A percentile compares a stretch with the other conserved stretches of the same genome.
phyloP scores from a whole-genome alignment of 2,888 invertebrate genomes.

The Spisula solida region DNA sequence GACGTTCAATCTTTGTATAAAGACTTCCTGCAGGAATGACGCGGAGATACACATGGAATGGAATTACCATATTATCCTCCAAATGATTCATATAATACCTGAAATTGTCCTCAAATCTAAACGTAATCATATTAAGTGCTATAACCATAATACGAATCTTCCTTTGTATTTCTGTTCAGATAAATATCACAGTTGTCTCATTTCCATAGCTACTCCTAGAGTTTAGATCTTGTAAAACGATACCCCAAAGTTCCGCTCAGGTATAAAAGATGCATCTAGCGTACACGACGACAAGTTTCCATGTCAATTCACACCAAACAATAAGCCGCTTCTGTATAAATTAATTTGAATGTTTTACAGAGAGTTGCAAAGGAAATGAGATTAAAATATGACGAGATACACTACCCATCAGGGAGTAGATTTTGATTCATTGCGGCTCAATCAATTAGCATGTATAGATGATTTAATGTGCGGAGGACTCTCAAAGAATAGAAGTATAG shows the following conservation, averaged over 20 bases:
- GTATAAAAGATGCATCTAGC: constrained; percentile 41
- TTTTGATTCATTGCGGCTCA: constrained; percentile 57
- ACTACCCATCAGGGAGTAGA: constrained; percentile 55
- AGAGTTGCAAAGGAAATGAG: constrained; percentile 65
- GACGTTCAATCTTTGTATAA: neutral
- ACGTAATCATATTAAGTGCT: constrained; percentile 56
- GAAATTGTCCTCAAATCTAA: constrained; percentile 30
- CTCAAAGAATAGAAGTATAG: constrained; percentile 61
- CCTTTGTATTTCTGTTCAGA: constrained; percentile 40
- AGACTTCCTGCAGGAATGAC: neutral
- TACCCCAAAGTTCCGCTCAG: constrained; percentile 36
- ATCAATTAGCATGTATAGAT: constrained; percentile 62
- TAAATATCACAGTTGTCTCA: constrained; percentile 36
- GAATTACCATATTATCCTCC: neutral
- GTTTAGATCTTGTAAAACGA: constrained; percentile 45
- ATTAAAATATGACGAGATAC: constrained; percentile 62
- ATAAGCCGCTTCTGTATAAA: constrained; percentile 46
- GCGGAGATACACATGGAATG: neutral
- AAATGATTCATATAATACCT: constrained; percentile 25
- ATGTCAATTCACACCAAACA: constrained; percentile 58
- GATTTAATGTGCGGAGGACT: constrained; percentile 66
- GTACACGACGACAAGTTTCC: constrained; percentile 58
- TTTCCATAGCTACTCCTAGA: constrained; percentile 46
- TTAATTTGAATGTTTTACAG: constrained; percentile 63
- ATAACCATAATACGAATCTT: constrained; percentile 11